A percentile compares a stretch with the other conserved stretches of the same genome.
These are phyloP conservation scores for Spisula solida DNA, from an alignment of 2,888 invertebrate species.

Conservation along the genomic window DNA sequence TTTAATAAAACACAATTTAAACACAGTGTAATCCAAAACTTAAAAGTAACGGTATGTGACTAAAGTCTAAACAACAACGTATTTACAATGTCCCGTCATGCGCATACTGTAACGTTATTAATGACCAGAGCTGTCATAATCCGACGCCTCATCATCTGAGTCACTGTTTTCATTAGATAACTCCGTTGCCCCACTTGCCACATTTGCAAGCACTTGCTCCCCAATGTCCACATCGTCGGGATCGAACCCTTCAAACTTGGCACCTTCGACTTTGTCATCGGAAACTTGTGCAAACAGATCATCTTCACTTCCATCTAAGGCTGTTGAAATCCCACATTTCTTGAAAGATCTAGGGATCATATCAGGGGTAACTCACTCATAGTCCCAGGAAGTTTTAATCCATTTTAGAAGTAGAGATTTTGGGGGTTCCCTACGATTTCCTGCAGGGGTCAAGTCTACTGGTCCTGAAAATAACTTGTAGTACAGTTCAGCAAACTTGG, in stretches of 20 bases:
- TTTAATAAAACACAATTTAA: no score
- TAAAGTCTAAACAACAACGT: neutral
- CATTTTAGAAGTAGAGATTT: neutral
- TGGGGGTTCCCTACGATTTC: neutral
- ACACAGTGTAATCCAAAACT: no score
- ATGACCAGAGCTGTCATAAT: neutral
- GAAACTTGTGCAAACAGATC: neutral
- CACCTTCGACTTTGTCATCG: neutral
- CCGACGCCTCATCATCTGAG: neutral
- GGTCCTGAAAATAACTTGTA: conserved; percentile 38
- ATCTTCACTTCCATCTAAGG: neutral
- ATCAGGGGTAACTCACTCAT: neutral
- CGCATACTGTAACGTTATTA: neutral
- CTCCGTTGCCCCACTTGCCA: neutral
- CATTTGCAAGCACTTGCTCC: neutral
- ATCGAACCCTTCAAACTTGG: neutral
- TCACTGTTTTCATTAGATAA: neutral
- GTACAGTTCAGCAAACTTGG: conserved; percentile 42
- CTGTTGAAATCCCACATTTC: neutral
- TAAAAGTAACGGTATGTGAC: no score
- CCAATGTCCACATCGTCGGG: neutral
- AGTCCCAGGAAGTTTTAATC: neutral
- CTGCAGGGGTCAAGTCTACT: neutral
- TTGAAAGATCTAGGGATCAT: neutral
- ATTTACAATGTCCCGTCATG: neutral